phyloP scores from a whole-genome alignment of 2,113 vertebrate species.

The Macrotis lagotis region DNA sequence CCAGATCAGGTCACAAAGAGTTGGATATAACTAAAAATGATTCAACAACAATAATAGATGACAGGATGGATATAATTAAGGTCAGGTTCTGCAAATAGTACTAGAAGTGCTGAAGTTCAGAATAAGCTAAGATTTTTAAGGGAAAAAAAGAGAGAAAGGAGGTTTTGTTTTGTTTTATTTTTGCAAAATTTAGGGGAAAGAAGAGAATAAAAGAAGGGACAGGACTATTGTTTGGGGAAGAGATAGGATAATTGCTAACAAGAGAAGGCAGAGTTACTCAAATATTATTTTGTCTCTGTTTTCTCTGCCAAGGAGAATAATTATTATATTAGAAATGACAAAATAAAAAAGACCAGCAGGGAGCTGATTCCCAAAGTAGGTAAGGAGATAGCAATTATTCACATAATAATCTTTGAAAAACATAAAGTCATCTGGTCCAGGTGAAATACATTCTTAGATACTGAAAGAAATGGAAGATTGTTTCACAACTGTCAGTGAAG shows the following conservation, averaged over 20 bases:
- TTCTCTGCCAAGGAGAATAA: background rate
- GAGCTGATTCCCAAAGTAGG: background rate
- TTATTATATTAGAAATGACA: background rate
- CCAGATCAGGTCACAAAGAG: background rate
- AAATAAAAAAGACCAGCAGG: constrained; percentile 44
- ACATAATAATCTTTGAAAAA: background rate
- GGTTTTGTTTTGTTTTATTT: background rate
- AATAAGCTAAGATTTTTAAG: background rate
- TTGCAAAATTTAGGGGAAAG: background rate
- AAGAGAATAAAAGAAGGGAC: background rate
- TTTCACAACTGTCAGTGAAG: background rate
- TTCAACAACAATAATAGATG: background rate
- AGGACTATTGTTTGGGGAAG: background rate
- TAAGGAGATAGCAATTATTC: background rate
- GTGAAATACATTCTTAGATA: background rate
- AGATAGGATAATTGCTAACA: background rate
- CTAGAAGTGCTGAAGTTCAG: background rate
- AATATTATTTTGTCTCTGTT: background rate
- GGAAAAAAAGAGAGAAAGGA: background rate
- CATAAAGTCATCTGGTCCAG: background rate
- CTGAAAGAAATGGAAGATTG: background rate
- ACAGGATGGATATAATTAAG: background rate
- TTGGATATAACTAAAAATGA: background rate
- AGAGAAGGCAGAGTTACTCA: background rate
- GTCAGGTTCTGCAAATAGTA: background rate